Evolutionary conservation across 2,113 vertebrate genomes (phyloP).

Genomic region (Tachuris rubrigastra): DNA sequence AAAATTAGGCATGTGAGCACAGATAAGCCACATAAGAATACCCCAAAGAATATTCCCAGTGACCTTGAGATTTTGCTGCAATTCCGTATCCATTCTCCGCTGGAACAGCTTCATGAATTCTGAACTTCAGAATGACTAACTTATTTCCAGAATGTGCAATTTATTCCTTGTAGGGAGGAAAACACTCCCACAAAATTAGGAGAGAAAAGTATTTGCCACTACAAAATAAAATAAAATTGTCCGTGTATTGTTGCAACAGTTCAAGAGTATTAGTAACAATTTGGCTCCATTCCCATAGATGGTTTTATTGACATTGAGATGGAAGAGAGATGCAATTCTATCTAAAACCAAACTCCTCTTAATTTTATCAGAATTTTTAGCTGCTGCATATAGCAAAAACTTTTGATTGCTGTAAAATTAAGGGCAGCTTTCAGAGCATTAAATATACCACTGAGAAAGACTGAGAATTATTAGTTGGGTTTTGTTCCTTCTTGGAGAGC

Average conservation of each 20-base stretch:
- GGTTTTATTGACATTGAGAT: neutral
- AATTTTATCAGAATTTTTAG: slow-evolving; percentile 11
- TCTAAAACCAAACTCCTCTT: neutral
- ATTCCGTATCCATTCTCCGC: slow-evolving; percentile 58
- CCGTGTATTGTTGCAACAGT: slow-evolving; percentile 8
- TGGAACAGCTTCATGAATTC: slow-evolving; percentile 47
- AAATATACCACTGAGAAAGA: neutral
- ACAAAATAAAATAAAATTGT: slow-evolving; percentile 6
- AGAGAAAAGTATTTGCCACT: neutral
- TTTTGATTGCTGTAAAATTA: neutral
- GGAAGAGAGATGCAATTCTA: neutral
- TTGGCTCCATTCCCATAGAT: neutral
- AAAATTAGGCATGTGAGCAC: slow-evolving; percentile 80
- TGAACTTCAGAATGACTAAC: slow-evolving; percentile 51
- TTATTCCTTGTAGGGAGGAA: slow-evolving; percentile 35
- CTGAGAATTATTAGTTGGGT: neutral
- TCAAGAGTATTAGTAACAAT: neutral
- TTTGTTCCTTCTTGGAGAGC: neutral
- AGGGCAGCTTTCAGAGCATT: neutral
- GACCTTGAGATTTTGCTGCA: slow-evolving; percentile 77
- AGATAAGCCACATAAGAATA: slow-evolving; percentile 84
- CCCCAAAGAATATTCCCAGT: slow-evolving; percentile 74
- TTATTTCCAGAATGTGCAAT: slow-evolving; percentile 46
- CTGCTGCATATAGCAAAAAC: neutral
- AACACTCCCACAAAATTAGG: slow-evolving; percentile 57